Conservation (phyloP, 2,797 vertebrate genomes). For the Pelochelys cantorii region DNA sequence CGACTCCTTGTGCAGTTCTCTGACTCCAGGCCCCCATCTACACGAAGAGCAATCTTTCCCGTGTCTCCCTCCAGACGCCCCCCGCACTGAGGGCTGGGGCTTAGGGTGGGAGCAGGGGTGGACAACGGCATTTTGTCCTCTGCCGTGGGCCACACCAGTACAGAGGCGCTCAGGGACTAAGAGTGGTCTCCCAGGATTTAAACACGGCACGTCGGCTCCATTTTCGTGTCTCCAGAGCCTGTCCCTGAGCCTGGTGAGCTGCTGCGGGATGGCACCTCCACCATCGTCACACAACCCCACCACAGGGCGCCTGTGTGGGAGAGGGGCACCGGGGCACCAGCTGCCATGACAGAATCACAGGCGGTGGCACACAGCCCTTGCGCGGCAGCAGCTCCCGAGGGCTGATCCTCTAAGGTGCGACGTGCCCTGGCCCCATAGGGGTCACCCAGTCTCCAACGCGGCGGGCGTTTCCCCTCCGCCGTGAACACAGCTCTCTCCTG, state of each 20-base stretch:
- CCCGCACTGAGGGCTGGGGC: no score
- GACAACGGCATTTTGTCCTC: no score
- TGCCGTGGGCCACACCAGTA: no score
- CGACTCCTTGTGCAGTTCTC: no score
- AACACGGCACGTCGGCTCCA: no score
- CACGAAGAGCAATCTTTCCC: no score
- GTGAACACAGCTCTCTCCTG: background rate
- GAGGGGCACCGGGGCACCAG: background rate
- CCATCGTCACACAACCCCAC: no score
- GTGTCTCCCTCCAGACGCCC: no score
- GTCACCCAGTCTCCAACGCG: background rate
- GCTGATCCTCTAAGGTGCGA: background rate
- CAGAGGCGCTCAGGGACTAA: background rate
- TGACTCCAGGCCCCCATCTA: no score
- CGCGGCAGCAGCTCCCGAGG: background rate
- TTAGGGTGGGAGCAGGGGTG: no score
- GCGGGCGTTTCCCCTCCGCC: background rate
- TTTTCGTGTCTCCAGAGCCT: background rate
- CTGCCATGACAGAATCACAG: background rate
- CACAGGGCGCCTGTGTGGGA: background rate
- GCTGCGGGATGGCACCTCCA: no score
- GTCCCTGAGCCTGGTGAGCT: no score
- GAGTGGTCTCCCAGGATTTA: background rate
- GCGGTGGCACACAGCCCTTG: background rate
- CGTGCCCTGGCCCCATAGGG: background rate